These are phyloP conservation scores for Cataglyphis albicans DNA, from an alignment of 2,888 invertebrate genomes.

Conservation along the genomic window DNA sequence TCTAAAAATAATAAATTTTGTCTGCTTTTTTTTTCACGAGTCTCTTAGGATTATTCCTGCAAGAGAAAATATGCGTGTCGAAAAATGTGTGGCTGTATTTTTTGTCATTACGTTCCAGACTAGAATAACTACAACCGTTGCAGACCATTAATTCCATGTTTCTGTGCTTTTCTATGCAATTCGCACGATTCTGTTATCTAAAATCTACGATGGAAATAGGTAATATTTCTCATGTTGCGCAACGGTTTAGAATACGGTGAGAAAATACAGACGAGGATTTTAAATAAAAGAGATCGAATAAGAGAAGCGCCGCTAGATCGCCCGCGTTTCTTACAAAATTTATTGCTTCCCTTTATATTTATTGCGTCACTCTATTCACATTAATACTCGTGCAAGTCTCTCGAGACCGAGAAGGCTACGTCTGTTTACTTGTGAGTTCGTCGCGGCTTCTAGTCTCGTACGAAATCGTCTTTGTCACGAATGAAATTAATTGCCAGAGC, in stretches of 20 bases:
- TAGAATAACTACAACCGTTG: conserved; percentile 34
- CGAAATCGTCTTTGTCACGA: conserved; percentile 54
- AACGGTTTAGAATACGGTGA: conserved; percentile 31
- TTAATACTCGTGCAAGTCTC: conserved; percentile 1
- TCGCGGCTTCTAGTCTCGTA: conserved; percentile 34
- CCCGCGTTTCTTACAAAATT: conserved; percentile 24
- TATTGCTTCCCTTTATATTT: not conserved
- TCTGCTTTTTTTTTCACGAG: not conserved
- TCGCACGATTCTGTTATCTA: conserved; percentile 37
- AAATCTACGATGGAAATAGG: conserved; percentile 29
- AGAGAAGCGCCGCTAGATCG: not conserved
- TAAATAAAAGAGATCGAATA: conserved; percentile 15
- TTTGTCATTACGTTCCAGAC: conserved; percentile 10
- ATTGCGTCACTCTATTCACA: conserved; percentile 10
- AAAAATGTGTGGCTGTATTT: not conserved
- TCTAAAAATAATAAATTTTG: not conserved
- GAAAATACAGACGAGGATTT: conserved; percentile 17
- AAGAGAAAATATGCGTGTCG: not conserved
- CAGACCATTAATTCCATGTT: conserved; percentile 22
- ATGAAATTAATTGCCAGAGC: conserved; percentile 47
- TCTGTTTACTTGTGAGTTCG: not conserved
- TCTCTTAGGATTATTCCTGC: not conserved
- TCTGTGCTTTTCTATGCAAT: conserved; percentile 6
- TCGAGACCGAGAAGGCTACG: not conserved
- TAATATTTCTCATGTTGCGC: conserved; percentile 53